phyloP scores from a whole-genome alignment of 2,113 vertebrate genomes.

The Forbesichthys agassizii region DNA sequence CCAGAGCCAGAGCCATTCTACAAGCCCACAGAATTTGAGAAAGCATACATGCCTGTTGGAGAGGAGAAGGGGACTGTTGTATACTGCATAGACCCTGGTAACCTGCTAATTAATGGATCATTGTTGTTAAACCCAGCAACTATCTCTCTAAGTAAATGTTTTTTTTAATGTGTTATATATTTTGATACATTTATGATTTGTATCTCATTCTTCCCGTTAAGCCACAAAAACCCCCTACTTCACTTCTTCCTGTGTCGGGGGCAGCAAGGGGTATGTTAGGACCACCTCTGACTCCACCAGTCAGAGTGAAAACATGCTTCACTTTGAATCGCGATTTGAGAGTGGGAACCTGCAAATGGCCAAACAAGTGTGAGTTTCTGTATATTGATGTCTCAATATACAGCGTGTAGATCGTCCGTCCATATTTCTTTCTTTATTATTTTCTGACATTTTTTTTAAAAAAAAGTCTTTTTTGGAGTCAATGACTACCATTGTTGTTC shows the following conservation, averaged over 20 bases:
- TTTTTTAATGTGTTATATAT: neutral
- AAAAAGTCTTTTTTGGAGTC: no score
- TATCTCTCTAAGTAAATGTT: neutral
- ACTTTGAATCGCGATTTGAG: slow-evolving; percentile 93
- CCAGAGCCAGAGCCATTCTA: slow-evolving; percentile 85
- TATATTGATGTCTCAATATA: no score
- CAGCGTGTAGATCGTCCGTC: no score
- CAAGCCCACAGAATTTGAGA: slow-evolving; percentile 69
- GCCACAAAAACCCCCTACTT: slow-evolving; percentile 75
- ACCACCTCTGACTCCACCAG: slow-evolving; percentile 23
- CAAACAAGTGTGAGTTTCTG: slow-evolving; percentile 81
- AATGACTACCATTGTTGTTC: no score
- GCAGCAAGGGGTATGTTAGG: slow-evolving; percentile 70
- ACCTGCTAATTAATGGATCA: slow-evolving; percentile 17
- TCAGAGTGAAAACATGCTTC: slow-evolving; percentile 72
- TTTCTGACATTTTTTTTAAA: no score
- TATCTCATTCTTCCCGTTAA: slow-evolving; percentile 34
- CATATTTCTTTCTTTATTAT: no score
- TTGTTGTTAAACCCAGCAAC: neutral
- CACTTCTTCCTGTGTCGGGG: slow-evolving; percentile 79
- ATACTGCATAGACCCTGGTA: slow-evolving; percentile 82
- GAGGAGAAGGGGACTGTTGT: slow-evolving; percentile 79
- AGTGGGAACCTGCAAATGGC: slow-evolving; percentile 92
- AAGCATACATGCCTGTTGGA: slow-evolving; percentile 29
- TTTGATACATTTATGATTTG: neutral